A percentile compares a stretch with the other conserved stretches of the same genome.
Conservation (phyloP, 2,888 invertebrate species). For the Mesopsocus fuscifrons region DNA sequence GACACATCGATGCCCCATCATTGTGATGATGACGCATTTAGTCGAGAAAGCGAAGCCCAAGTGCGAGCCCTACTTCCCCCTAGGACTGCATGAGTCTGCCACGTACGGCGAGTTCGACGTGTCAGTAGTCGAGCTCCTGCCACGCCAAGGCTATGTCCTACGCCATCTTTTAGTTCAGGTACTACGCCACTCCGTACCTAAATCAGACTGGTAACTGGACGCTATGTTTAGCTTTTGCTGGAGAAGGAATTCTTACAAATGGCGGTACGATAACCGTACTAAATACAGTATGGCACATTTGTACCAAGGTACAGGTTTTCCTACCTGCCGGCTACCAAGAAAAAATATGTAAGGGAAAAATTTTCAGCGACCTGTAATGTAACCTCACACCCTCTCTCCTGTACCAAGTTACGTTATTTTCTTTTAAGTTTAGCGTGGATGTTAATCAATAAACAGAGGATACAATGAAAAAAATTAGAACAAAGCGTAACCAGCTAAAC, state of each 20-base stretch:
- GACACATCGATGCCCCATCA: conserved; percentile 33
- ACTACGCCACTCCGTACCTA: conserved; percentile 15
- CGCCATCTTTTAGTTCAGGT: conserved; percentile 34
- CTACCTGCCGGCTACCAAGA: no score
- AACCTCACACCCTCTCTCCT: no score
- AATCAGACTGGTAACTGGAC: background rate
- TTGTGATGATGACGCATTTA: conserved; percentile 84
- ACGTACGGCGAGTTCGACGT: conserved; percentile 30
- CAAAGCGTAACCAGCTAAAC: background rate
- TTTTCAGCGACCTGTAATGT: no score
- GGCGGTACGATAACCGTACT: no score
- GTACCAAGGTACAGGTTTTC: no score
- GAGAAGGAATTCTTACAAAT: no score
- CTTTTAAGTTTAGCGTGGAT: no score
- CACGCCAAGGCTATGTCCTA: conserved; percentile 32
- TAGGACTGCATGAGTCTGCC: conserved; percentile 22
- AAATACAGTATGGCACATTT: background rate
- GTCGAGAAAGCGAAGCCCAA: conserved; percentile 63
- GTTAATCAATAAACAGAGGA: no score
- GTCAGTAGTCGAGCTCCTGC: conserved; percentile 27
- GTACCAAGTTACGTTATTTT: no score
- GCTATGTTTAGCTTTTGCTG: no score
- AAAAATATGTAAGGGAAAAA: no score
- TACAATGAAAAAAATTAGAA: background rate
- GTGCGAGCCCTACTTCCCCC: conserved; percentile 77